Conservation (phyloP, 2,888 invertebrate species). For the Drosophila prostipennis region DNA sequence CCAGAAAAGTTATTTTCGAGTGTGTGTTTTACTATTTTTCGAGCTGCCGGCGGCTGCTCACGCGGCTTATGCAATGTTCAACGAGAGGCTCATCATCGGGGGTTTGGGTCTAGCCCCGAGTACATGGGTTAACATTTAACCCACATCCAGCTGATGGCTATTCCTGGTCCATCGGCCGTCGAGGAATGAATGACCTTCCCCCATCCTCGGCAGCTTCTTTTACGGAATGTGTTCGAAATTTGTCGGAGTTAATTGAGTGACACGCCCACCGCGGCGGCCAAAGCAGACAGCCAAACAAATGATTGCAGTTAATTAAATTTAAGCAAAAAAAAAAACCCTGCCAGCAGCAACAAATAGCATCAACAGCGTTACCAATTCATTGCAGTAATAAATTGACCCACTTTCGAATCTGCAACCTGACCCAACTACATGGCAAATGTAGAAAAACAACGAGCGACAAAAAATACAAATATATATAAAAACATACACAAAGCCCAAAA, state of each 20-base stretch:
- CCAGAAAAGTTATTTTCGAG: neutral
- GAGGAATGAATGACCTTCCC: constrained; percentile 61
- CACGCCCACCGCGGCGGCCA: constrained; percentile 59
- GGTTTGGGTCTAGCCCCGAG: constrained; percentile 6
- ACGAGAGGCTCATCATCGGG: constrained; percentile 42
- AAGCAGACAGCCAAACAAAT: constrained; percentile 24
- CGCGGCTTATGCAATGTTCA: constrained; percentile 59
- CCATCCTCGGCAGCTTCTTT: constrained; percentile 3
- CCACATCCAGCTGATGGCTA: constrained; percentile 46
- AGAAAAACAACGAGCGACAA: constrained; percentile 53
- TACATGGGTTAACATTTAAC: constrained; percentile 49
- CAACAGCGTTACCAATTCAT: constrained; percentile 62
- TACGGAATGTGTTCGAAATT: constrained; percentile 49
- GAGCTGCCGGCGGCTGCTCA: constrained; percentile 24
- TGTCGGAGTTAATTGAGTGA: constrained; percentile 51
- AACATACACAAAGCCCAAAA: constrained; percentile 53
- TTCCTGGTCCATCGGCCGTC: constrained; percentile 49
- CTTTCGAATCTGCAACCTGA: constrained; percentile 80
- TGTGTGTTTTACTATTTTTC: constrained; percentile 19
- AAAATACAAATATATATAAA: constrained; percentile 2
- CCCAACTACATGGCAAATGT: constrained; percentile 69
- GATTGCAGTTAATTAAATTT: constrained; percentile 67
- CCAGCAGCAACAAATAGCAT: constrained; percentile 32
- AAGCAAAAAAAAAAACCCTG: constrained; percentile 22
- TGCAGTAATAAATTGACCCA: constrained; percentile 79